Evolutionary conservation across 2,113 vertebrate genomes (phyloP).

Genomic region (Helogale parvula): DNA sequence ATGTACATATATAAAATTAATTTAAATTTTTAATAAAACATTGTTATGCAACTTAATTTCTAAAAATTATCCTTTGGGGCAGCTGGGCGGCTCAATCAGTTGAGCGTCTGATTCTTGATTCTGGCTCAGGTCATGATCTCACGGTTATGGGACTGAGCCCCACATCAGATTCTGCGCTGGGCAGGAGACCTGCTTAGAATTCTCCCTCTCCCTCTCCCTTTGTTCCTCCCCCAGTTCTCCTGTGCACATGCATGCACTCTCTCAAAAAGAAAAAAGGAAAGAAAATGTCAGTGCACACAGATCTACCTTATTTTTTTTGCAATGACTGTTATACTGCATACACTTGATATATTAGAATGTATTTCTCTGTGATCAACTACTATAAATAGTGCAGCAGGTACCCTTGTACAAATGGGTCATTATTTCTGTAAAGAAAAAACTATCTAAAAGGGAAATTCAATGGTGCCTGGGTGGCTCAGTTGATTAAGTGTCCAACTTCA

Average conservation of each 20-base stretch:
- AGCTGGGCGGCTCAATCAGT: no score
- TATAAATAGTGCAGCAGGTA: conserved; percentile 2
- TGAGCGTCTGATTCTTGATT: no score
- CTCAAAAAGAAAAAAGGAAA: no score
- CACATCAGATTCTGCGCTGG: no score
- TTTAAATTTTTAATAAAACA: conserved; percentile 36
- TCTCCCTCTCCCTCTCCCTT: no score
- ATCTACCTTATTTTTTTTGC: not conserved
- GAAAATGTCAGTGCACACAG: not conserved
- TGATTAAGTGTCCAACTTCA: no score
- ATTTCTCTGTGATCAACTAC: not conserved
- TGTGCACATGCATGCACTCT: no score
- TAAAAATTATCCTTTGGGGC: conserved; percentile 5
- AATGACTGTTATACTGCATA: not conserved
- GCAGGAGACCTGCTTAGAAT: no score
- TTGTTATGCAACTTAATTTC: not conserved
- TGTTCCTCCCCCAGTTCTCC: no score
- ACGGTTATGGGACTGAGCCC: no score
- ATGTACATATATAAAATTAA: not conserved
- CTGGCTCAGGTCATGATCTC: no score
- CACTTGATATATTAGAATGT: not conserved
- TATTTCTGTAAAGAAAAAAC: not conserved
- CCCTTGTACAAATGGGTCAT: not conserved
- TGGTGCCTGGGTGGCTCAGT: no score
- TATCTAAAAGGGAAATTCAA: not conserved